phyloP scores from a whole-genome alignment of 2,888 invertebrate species.

The Geophilus truncorum region DNA sequence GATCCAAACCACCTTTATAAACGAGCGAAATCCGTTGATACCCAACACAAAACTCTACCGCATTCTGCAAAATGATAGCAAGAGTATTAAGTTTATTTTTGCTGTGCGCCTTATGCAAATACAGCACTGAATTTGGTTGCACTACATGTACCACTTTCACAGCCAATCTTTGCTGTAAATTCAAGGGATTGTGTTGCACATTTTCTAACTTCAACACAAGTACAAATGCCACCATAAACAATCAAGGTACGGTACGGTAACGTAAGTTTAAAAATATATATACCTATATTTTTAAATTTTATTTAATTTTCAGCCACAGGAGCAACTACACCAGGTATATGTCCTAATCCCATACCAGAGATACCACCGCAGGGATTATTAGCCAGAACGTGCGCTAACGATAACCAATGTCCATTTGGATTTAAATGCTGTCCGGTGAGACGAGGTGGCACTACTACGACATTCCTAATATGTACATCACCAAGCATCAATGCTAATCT shows the following conservation, averaged over 20 bases:
- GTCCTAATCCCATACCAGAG: not conserved
- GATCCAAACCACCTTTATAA: too few relatives aligned
- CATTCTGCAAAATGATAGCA: not conserved
- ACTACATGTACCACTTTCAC: not conserved
- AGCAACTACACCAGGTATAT: not conserved
- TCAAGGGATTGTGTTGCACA: not conserved
- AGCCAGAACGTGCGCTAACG: not conserved
- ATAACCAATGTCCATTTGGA: not conserved
- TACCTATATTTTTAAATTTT: too few relatives aligned
- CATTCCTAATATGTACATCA: not conserved
- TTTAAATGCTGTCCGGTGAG: not conserved
- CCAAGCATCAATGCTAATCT: not conserved
- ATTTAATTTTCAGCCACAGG: not conserved
- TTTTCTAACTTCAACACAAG: not conserved
- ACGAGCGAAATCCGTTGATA: too few relatives aligned
- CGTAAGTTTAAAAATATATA: too few relatives aligned
- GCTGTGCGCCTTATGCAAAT: not conserved
- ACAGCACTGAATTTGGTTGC: not conserved
- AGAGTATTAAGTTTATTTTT: not conserved
- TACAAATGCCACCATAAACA: not conserved
- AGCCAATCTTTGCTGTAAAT: not conserved
- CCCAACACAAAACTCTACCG: not conserved
- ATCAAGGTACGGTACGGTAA: too few relatives aligned
- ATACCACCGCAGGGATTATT: not conserved
- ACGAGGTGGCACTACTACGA: not conserved